Evolutionary conservation across 2,888 invertebrate species (phyloP), one percentile per base, ranked within the genome.

Genomic region (Neoaliturus tenellus): DNA sequence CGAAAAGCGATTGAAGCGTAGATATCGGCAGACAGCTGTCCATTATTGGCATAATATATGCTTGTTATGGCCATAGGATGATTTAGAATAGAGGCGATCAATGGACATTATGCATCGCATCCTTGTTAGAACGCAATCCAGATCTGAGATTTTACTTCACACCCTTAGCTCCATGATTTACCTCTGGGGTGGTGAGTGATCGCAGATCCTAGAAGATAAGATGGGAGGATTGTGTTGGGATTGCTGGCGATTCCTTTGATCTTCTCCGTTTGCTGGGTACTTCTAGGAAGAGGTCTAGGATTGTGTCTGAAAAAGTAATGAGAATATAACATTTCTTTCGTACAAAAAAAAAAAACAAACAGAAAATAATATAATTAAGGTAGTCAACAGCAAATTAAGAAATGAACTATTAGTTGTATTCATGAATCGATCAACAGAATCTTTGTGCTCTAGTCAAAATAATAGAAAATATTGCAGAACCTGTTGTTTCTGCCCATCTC

Each of bases 31-130:
- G 78, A 78, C 78, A 78, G 55, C 78, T 78, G 78, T 78, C 78
- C 55, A 78, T 78, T 78, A 78, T 78, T 78, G 78, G 51, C 55
- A 35, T 78, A 78, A 78, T 78, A 78, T 78, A 78, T 55, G 78
- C 51, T 78, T 23, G 78, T 78, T 78, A 78, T 75, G 23, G 33
- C 14, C 55, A 33, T n/a, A 0, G 17, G 51, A 78, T 78, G 78
- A 78, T 78, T 51, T 78, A 78, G 44, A 33, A 23, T 28, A 10
- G 48, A 23, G 28, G 48, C 35, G 6, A 6, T 31, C 78, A 55
- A 35, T 33, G 33, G 51, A 14, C 55, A 51, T 51, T 78, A 55
- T 55, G 78, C 78, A 55, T 33, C 78, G 25, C 48, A 48, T 55
- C 78, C 51, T 75, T 44, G 75, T 75, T 75, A 75, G 33, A n/a